A percentile compares a stretch with the other conserved stretches of the same genome.
Evolutionary conservation across 2,888 invertebrate genomes (phyloP).

Genomic region (Dasysyrphus tricinctus): DNA sequence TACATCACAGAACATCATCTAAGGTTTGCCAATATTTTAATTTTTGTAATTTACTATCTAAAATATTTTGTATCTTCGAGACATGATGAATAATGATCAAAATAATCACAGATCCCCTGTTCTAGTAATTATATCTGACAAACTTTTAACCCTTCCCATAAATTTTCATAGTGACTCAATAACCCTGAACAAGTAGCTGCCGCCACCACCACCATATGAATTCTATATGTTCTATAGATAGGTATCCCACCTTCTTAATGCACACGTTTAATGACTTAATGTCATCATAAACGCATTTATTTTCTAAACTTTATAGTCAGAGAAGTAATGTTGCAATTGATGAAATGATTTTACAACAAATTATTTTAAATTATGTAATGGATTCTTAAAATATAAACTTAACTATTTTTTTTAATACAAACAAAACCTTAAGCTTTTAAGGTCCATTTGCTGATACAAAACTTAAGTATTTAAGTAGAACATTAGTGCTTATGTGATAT

Average conservation of each 20-base stretch:
- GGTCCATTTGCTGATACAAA: too few relatives aligned
- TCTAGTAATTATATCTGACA: constrained; percentile 11
- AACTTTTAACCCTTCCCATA: constrained; percentile 3
- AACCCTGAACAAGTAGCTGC: background rate
- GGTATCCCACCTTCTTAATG: background rate
- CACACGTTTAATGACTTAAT: constrained; percentile 47
- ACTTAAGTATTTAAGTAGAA: too few relatives aligned
- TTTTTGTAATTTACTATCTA: background rate
- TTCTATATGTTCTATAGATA: background rate
- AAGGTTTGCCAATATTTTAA: background rate
- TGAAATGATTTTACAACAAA: background rate
- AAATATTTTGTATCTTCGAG: background rate
- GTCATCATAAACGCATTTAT: constrained; percentile 61
- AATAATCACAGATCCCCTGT: constrained; percentile 24
- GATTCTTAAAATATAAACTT: too few relatives aligned
- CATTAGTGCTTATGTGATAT: too few relatives aligned
- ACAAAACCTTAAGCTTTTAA: too few relatives aligned
- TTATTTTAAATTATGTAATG: background rate
- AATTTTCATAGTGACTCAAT: constrained; percentile 20
- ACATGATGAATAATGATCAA: background rate
- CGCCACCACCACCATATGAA: background rate
- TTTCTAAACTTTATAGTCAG: constrained; percentile 17
- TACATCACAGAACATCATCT: background rate
- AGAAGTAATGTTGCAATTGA: background rate
- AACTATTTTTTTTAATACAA: too few relatives aligned